Evolutionary conservation across 2,888 invertebrate species (phyloP).

Genomic region (Acrocera orbiculus): DNA sequence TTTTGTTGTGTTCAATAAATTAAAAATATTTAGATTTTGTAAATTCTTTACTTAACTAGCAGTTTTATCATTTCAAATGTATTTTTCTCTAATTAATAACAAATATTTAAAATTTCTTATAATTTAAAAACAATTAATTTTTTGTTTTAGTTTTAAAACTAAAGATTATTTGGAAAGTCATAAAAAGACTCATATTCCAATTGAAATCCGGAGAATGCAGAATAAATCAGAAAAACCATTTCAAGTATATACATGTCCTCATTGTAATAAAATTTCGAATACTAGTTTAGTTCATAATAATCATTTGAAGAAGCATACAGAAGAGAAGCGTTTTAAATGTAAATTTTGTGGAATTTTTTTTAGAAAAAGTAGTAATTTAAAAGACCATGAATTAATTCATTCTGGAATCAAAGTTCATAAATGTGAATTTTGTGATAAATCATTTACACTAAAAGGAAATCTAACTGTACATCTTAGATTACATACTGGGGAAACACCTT

Average conservation of each 20-base stretch:
- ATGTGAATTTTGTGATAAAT: constrained; percentile 11
- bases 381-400: constrained; percentile 13
- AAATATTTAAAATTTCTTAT: neutral
- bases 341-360: constrained; percentile 10
- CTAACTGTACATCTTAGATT: constrained; percentile 12
- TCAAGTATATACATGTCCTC: constrained; percentile 3
- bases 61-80: too few relatives aligned
- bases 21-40: too few relatives aligned
- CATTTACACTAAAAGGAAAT: constrained; percentile 12
- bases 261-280: constrained; percentile 11
- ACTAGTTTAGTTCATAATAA: constrained; percentile 6
- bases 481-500: constrained; percentile 15
- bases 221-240: neutral
- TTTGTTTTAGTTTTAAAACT: constrained; percentile 9
- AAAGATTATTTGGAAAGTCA: constrained; percentile 11
- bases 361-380: constrained; percentile 12
- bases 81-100: too few relatives aligned
- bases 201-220: constrained; percentile 3
- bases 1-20: neutral
- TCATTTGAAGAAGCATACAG: constrained; percentile 12
- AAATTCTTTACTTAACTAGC: too few relatives aligned
- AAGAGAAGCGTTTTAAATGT: constrained; percentile 12
- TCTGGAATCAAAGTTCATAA: constrained; percentile 10
- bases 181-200: constrained; percentile 11
- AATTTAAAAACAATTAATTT: neutral